phyloP scores from a whole-genome alignment of 1,140 invertebrate genomes.

The Nylanderia fulva region DNA sequence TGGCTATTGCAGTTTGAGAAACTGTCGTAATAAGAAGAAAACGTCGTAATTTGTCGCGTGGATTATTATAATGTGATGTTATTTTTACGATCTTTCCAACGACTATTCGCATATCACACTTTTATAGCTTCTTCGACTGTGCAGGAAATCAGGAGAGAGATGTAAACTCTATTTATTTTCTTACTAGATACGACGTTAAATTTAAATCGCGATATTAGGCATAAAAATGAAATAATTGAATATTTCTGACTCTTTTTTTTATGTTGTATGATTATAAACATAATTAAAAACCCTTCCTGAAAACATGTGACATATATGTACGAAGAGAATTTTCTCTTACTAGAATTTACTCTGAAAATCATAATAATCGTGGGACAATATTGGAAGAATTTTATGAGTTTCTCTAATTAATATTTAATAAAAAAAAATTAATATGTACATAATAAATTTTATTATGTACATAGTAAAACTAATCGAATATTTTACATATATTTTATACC shows the following conservation, averaged over 20 bases:
- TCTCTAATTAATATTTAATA: too few relatives aligned
- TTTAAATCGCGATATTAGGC: neutral
- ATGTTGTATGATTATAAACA: neutral
- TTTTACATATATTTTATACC: too few relatives aligned
- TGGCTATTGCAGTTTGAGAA: slow-evolving; percentile 45
- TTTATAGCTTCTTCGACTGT: slow-evolving; percentile 46
- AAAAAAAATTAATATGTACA: too few relatives aligned
- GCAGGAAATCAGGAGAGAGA: neutral
- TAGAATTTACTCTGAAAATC: too few relatives aligned
- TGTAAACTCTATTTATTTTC: slow-evolving; percentile 8
- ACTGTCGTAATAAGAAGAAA: slow-evolving; percentile 40
- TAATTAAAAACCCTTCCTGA: neutral
- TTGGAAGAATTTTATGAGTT: too few relatives aligned
- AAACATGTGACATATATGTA: neutral
- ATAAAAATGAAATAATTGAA: neutral
- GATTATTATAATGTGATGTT: slow-evolving; percentile 31
- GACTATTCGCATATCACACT: slow-evolving; percentile 15
- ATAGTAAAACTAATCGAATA: too few relatives aligned
- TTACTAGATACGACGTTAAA: neutral
- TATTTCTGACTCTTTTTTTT: neutral
- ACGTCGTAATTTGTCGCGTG: slow-evolving; percentile 26
- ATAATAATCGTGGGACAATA: too few relatives aligned
- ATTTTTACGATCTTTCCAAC: slow-evolving; percentile 5
- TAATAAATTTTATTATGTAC: too few relatives aligned
- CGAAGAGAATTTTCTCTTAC: too few relatives aligned